A percentile compares a stretch with the other conserved stretches of the same genome.
phyloP scores from a whole-genome alignment of 2,888 invertebrate genomes.

The Rotaria macrura region DNA sequence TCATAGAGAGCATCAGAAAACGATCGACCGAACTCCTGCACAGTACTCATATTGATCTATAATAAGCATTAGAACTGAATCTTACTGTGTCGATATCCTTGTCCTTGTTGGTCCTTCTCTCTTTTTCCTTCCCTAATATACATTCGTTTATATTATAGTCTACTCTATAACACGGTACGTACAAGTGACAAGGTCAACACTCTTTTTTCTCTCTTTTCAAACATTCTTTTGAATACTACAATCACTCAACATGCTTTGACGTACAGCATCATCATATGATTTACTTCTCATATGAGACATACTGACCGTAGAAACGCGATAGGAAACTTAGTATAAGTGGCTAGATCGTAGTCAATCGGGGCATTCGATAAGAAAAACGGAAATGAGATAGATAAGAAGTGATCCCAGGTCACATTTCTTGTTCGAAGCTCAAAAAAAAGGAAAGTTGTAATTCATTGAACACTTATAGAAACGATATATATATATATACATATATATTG shows the following conservation, averaged over 20 bases:
- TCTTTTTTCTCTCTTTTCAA: neutral
- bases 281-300: neutral
- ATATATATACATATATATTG: neutral
- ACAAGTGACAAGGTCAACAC: neutral
- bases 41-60: neutral
- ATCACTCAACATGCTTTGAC: neutral
- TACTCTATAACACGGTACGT: neutral
- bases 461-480: neutral
- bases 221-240: neutral
- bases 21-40: neutral
- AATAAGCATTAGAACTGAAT: neutral
- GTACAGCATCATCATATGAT: neutral
- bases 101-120: neutral
- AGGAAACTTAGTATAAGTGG: neutral
- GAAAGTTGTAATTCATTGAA: neutral
- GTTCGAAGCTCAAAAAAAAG: neutral
- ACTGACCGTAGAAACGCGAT: neutral
- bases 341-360: neutral
- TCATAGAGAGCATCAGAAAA: slow-evolving; percentile 10
- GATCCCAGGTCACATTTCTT: neutral
- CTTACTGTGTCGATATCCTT: neutral
- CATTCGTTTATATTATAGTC: neutral
- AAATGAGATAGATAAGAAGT: neutral
- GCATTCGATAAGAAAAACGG: neutral
- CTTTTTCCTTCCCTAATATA: neutral